These are phyloP conservation scores for Synanthedon tipuliformis DNA, from an alignment of 2,888 invertebrate genomes.

Conservation along the genomic window DNA sequence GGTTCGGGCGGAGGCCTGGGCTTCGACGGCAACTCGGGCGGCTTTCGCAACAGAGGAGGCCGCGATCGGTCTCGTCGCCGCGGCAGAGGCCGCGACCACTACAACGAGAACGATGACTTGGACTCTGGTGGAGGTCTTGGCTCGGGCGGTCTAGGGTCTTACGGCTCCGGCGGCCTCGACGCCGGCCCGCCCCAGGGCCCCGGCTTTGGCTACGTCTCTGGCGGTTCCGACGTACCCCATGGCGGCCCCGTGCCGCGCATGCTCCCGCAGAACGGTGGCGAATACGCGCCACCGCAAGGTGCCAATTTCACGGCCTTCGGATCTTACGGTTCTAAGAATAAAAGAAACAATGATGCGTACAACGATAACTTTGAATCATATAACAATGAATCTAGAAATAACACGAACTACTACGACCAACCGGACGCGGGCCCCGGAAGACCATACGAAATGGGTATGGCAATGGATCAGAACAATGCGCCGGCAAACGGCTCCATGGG, in stretches of 20 bases:
- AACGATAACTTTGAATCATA: conserved; percentile 21
- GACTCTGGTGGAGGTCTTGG: conserved; percentile 32
- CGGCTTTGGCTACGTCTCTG: conserved; percentile 42
- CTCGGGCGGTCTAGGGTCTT: conserved; percentile 18
- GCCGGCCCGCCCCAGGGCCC: conserved; percentile 9
- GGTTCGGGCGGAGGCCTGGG: conserved; percentile 16
- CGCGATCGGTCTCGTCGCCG: conserved; percentile 49
- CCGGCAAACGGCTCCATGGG: conserved; percentile 61
- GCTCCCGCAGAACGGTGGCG: conserved; percentile 43
- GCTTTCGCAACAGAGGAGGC: conserved; percentile 32
- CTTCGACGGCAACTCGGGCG: conserved; percentile 5
- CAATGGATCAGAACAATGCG: conserved; percentile 33
- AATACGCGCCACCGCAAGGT: conserved; percentile 39
- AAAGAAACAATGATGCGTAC: conserved; percentile 14
- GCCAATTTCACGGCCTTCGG: conserved; percentile 63
- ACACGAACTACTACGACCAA: conserved; percentile 36
- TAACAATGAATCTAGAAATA: conserved; percentile 16
- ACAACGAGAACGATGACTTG: conserved; percentile 32
- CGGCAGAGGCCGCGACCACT: conserved; percentile 52
- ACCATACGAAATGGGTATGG: conserved; percentile 33
- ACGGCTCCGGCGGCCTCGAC: conserved; percentile 14
- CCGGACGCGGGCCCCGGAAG: conserved; percentile 50
- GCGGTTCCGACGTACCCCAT: conserved; percentile 58
- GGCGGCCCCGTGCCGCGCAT: conserved; percentile 60
- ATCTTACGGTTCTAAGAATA: conserved; percentile 47